These are phyloP conservation scores for Drosophila stalkeri DNA, from an alignment of 2,888 invertebrate species.

Conservation along the genomic window DNA sequence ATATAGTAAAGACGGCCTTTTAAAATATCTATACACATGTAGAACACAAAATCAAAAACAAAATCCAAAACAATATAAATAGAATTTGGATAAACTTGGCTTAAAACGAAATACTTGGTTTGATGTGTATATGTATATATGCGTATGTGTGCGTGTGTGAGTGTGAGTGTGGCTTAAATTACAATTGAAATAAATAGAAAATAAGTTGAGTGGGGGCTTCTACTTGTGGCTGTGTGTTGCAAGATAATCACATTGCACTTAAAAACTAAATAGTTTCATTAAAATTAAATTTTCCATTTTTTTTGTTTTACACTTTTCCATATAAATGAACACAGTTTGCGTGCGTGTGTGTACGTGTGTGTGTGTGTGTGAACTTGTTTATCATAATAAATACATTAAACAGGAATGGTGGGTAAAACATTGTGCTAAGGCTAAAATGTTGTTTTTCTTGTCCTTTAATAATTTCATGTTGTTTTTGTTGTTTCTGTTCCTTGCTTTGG, in stretches of 20 bases:
- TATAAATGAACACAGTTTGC: constrained; percentile 74
- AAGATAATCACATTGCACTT: constrained; percentile 72
- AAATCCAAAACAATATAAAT: not conserved
- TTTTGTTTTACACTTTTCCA: constrained; percentile 6
- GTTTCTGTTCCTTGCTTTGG: constrained; percentile 37
- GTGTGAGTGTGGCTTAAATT: constrained; percentile 41
- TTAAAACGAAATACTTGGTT: constrained; percentile 2
- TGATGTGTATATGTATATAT: constrained; percentile 23
- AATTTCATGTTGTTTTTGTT: constrained; percentile 9
- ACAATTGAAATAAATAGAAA: constrained; percentile 61
- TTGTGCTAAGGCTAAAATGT: constrained; percentile 80
- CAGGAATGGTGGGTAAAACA: constrained; percentile 78
- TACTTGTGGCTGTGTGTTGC: constrained; percentile 4
- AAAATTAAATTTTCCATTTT: constrained; percentile 28
- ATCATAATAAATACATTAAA: constrained; percentile 71
- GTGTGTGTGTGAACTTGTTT: constrained; percentile 43
- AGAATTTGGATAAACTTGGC: constrained; percentile 1
- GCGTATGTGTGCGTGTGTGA: constrained; percentile 26
- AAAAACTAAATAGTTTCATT: constrained; percentile 55
- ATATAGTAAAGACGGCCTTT: constrained; percentile 42
- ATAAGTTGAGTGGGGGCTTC: constrained; percentile 13
- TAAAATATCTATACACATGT: constrained; percentile 42
- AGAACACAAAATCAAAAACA: constrained; percentile 12
- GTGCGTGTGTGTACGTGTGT: constrained; percentile 41
- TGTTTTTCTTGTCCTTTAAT: constrained; percentile 37